Percentiles rank a stretch among this genome's conserved stretches.
Conservation (phyloP, 2,797 vertebrate species). For the Hydrocynus forskahlii region DNA sequence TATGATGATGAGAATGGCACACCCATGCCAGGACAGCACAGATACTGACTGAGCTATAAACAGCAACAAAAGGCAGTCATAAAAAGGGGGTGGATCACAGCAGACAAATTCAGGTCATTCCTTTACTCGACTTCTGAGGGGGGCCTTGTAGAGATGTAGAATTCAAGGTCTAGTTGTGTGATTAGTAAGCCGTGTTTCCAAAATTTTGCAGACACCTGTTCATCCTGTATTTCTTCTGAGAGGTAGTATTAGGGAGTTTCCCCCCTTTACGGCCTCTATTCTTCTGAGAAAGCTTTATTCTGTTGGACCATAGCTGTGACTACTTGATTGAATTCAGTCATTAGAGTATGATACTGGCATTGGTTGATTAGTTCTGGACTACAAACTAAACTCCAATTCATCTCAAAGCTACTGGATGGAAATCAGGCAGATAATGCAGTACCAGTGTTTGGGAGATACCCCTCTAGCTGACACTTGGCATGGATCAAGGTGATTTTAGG, state of each 20-base stretch:
- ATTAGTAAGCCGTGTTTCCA: not conserved
- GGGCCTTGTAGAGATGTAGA: not conserved
- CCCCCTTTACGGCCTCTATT: too few relatives aligned
- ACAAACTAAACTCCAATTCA: not conserved
- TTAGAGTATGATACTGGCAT: not conserved
- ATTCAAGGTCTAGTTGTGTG: not conserved
- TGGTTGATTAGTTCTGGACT: not conserved
- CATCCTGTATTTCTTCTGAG: not conserved
- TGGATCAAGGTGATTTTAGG: not conserved
- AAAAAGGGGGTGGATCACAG: constrained; percentile 48
- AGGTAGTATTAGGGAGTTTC: not conserved
- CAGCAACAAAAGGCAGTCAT: constrained; percentile 53
- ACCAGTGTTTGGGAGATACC: not conserved
- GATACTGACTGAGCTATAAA: constrained; percentile 62
- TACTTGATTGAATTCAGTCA: not conserved
- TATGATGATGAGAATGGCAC: constrained; percentile 47
- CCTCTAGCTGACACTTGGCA: not conserved
- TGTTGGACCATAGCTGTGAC: not conserved
- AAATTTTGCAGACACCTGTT: not conserved
- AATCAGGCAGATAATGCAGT: not conserved
- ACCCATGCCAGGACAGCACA: constrained; percentile 57
- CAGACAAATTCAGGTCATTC: constrained; percentile 5
- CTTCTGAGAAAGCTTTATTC: too few relatives aligned
- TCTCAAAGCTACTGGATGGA: not conserved
- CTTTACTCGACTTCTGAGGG: not conserved